These are phyloP conservation scores for Cladopsammia gracilis DNA, from an alignment of 64 coral and sea anemone genomes.

Conservation along the genomic window DNA sequence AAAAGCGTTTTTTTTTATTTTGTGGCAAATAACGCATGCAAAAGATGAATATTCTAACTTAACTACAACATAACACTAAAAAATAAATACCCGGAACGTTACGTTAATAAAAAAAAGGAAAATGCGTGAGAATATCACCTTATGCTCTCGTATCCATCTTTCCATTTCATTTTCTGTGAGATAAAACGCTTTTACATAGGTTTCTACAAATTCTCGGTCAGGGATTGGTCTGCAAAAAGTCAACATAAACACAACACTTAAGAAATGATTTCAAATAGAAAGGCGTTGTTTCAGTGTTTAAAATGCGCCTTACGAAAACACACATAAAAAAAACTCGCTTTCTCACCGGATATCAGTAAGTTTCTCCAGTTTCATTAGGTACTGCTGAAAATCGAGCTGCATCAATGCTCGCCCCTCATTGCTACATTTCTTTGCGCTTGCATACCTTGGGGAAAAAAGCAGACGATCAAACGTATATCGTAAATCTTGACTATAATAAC, in stretches of 20 bases:
- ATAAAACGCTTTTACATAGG: conserved; percentile 99
- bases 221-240: conserved; percentile 88
- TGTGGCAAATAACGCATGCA: too few species aligned
- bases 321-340: too few species aligned
- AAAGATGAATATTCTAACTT: too few species aligned
- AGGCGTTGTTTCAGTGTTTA: too few species aligned
- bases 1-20: too few species aligned
- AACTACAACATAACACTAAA: too few species aligned
- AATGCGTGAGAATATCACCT: conserved; percentile 40
- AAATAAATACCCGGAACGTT: too few species aligned
- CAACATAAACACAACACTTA: not conserved
- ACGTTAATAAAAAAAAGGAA: not conserved
- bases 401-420: conserved; percentile 98
- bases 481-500: too few species aligned
- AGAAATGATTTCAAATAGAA: not conserved
- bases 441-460: conserved; percentile 69
- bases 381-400: conserved; percentile 99
- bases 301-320: too few species aligned
- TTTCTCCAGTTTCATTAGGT: conserved; percentile 98
- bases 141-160: conserved; percentile 99
- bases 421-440: conserved; percentile 96
- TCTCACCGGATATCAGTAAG: conserved; percentile 90
- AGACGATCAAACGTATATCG: too few species aligned
- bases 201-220: conserved; percentile 95
- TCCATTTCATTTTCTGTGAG: conserved; percentile 99